These are phyloP conservation scores for Archips xylosteana DNA, from an alignment of 2,888 invertebrate genomes.

Conservation along the genomic window DNA sequence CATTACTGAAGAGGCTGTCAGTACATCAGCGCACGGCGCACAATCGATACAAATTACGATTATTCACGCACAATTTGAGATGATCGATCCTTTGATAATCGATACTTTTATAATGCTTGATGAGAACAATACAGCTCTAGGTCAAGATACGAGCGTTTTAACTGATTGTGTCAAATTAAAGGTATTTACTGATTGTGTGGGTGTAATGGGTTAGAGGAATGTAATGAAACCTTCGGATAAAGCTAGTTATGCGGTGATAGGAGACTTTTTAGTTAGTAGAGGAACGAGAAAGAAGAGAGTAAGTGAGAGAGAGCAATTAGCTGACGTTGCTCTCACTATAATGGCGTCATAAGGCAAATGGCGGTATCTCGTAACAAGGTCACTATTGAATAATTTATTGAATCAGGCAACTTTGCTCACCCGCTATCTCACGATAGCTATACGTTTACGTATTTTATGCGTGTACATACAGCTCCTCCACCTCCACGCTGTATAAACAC, in stretches of 20 bases:
- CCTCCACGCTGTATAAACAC: no score
- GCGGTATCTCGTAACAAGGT: no score
- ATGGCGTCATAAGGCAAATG: no score
- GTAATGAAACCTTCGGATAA: not conserved
- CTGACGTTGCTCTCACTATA: no score
- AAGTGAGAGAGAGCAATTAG: no score
- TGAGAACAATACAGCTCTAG: conserved; percentile 31
- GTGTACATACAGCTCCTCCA: no score
- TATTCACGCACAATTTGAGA: conserved; percentile 39
- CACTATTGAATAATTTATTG: no score
- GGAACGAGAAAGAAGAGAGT: no score
- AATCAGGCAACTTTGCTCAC: no score
- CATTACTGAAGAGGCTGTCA: conserved; percentile 30
- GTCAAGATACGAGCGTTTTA: conserved; percentile 20
- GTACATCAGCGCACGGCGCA: conserved; percentile 26
- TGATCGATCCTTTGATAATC: conserved; percentile 28
- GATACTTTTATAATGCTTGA: not conserved
- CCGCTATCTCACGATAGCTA: no score
- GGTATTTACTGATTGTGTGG: not conserved
- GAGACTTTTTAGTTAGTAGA: not conserved
- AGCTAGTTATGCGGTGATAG: not conserved
- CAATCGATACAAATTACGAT: conserved; percentile 39
- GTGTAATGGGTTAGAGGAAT: not conserved
- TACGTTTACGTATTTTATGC: no score
- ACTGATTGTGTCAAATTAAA: conserved; percentile 26